Base-by-base conservation (phyloP, 2,113 vertebrate species). In the Strigops habroptila region DNA sequence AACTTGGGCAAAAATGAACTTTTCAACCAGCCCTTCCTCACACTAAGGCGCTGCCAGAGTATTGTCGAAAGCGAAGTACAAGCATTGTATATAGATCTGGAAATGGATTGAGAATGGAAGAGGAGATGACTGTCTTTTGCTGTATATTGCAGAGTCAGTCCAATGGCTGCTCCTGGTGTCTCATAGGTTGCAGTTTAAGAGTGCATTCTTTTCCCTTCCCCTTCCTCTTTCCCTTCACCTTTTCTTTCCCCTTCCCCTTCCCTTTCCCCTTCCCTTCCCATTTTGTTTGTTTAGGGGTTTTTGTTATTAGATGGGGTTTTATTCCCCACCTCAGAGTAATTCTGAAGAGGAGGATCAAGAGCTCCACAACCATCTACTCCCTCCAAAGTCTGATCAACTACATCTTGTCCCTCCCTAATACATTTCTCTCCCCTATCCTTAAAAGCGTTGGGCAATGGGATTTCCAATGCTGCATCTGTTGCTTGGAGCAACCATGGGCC, bases 171-270 rank as follows among this genome's bases (percentile, higher is more conserved):
- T 69, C 16, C 16, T 39, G 17, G 27, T 48, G 31, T 81, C 4
- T 69, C 12, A 8, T n/a, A 5, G 5, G 15, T 41, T 75, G 41
- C 44, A 62, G 8, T 73, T 86, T 23, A 43, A 63, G 60, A 84
- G 13, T 30, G 8, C 14, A 28, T 63, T n/a, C 17, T 7, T 31
- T n/a, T 9, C 5, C 14, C 4, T 23, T 28, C 4, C 33, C 27
- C 27, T 28, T 13, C 37, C 5, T 12, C 37, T 8, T 18, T 22
- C 18, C 41, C 3, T 23, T 16, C 18, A 8, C 4, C 23, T 12
- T 4, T 31, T 5, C 6, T 9, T 12, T 8, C 6, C 10, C 25
- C 3, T 24, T 16, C 5, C 4, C 12, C 12, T 6, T 21, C 5
- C 12, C 9, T 7, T 12, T 18, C 28, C 4, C 27, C 14, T 35